Evolutionary conservation across 2,888 invertebrate species (phyloP), one percentile per base, ranked within the genome.

Genomic region (Deilephila porcellus): DNA sequence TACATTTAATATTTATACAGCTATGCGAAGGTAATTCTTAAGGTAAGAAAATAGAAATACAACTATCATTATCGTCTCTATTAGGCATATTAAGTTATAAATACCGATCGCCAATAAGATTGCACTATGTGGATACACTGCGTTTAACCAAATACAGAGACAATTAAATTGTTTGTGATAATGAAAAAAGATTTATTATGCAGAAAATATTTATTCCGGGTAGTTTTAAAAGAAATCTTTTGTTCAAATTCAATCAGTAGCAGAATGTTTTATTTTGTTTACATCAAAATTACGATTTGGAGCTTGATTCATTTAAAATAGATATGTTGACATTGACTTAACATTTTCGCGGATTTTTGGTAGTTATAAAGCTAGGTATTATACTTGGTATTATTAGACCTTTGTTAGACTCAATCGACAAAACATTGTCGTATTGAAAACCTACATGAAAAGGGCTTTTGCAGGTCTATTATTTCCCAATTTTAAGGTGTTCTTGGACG

Each of bases 51-150:
- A 67, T 67, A 67, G 52, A 17, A 45, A 67, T 67, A 67, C 67
- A 67, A 67, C 67, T 45, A 67, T 67, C 64, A 19, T 64, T 67
- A 45, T 17, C 25, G 67, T 11, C 67, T 67, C 8, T 67, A 67
- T 67, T 67, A 52, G 45, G 67, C 6, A 67, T 45, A 67, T 67
- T 67, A 67, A 52, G 67, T 52, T 67, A 67, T 67, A 67, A 67
- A 67, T 25, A 67, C 67, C 14, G 45, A 67, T 67, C 45, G 45
- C 17, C 11, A 52, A 67, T 14, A 6, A 7, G 45, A 45, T 67
- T 25, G 25, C 52, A 52, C 25, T 14, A 60, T 25, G 20, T 17
- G 25, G 67, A 45, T 52, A 25, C 45, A 67, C 25, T 52, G 45
- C 67, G n/a, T 25, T 63, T 45, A 52, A 67, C 67, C 67, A 52